Evolutionary conservation across 2,888 invertebrate species (phyloP).

Genomic region (Orchesella flavescens): DNA sequence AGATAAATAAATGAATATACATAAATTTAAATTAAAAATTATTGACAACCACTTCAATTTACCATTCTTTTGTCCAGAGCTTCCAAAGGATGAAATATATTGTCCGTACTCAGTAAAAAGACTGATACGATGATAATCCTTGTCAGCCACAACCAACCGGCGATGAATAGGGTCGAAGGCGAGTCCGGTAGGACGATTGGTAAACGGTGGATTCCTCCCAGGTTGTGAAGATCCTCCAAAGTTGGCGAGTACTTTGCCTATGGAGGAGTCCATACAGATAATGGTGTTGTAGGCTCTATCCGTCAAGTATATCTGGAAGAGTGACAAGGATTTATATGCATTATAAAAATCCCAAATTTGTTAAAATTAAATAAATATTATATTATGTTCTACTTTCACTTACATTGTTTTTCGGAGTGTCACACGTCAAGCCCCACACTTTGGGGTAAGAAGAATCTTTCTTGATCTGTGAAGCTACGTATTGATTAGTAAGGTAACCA

Average conservation of each 20-base stretch:
- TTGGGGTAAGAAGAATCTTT: no score
- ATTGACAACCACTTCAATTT: no score
- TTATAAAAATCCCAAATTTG: no score
- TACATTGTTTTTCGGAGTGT: conserved; percentile 36
- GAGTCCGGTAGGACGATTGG: conserved; percentile 55
- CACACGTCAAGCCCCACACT: conserved; percentile 53
- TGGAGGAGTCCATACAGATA: no score
- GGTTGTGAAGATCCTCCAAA: background rate
- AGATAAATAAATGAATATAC: no score
- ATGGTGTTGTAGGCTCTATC: no score
- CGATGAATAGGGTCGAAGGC: conserved; percentile 30
- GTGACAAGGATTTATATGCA: no score
- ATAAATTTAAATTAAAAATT: no score
- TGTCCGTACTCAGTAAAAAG: conserved; percentile 49
- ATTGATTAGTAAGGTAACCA: no score
- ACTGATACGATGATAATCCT: conserved; percentile 58
- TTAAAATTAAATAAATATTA: no score
- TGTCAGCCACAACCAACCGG: conserved; percentile 56
- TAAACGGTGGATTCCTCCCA: no score
- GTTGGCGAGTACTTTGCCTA: conserved; percentile 10
- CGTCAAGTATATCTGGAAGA: conserved; percentile 34
- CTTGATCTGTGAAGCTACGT: no score
- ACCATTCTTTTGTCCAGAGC: conserved; percentile 44
- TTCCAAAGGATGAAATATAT: conserved; percentile 51
- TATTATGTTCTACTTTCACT: background rate